Percentiles rank a stretch among this genome's conserved stretches.
These are phyloP conservation scores for Hypercompe scribonia DNA, from an alignment of 2,888 invertebrate species.

Conservation along the genomic window DNA sequence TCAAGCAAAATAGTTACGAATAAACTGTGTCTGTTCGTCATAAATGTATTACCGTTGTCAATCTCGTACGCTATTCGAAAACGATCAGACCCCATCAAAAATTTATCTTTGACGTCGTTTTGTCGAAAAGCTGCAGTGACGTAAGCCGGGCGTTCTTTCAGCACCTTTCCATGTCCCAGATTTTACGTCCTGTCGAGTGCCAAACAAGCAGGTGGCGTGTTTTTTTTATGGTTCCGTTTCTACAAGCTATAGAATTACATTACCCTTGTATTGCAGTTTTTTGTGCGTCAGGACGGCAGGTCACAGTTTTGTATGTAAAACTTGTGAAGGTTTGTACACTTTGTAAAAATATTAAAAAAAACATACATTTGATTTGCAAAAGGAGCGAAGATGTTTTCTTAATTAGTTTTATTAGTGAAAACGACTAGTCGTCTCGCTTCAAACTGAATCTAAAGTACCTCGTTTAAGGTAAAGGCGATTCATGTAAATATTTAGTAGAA, in stretches of 20 bases:
- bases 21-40: constrained; percentile 6
- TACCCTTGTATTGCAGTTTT: constrained; percentile 37
- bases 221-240: constrained; percentile 56
- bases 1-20: background rate
- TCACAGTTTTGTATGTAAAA: constrained; percentile 25
- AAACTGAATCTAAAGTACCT: constrained; percentile 20
- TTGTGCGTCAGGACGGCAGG: constrained; percentile 35
- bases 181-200: constrained; percentile 54
- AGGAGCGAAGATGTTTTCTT: constrained; percentile 34
- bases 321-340: constrained; percentile 23
- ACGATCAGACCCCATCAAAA: constrained; percentile 42
- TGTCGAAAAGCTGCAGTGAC: constrained; percentile 34
- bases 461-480: constrained; percentile 16
- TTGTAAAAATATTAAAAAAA: constrained; percentile 26
- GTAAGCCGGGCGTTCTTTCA: constrained; percentile 30
- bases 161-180: constrained; percentile 42
- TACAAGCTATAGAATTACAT: constrained; percentile 56
- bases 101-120: constrained; percentile 30
- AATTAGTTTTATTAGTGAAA: constrained; percentile 43
- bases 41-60: constrained; percentile 34
- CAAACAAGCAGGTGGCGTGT: constrained; percentile 56
- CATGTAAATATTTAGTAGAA: constrained; percentile 22
- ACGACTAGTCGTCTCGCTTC: constrained; percentile 30
- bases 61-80: constrained; percentile 37
- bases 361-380: constrained; percentile 44